Base-by-base conservation (phyloP, 2,888 invertebrate genomes). In the Aspidiotus rigidus region DNA sequence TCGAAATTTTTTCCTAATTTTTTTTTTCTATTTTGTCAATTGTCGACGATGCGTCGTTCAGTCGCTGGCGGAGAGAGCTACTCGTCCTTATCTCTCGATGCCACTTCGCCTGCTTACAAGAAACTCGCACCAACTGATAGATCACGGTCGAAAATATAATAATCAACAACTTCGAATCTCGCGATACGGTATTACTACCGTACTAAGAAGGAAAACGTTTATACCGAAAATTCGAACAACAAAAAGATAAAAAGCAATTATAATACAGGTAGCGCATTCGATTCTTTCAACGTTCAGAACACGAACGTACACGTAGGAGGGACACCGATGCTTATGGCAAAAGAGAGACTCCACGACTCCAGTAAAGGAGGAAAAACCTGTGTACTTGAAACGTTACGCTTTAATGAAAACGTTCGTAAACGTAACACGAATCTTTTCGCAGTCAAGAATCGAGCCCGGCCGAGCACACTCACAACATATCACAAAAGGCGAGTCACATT, bases 211-310 rank as follows among this genome's bases (percentile, higher is more conserved):
- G 28, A 39, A 54, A 64, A 57, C 64, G 64, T 64, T 64, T 57
- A 57, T 28, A 28, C 28, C 28, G 28, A 28, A n/a, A 28, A 28
- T 28, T 28, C 57, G 56, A 64, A 56, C 57, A 56, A 56, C 56
- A 55, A 54, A 55, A 57, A 64, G 64, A 40, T 64, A 54, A 64
- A 28, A 28, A 64, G 64, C 57, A 64, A 57, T 56, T 57, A 28
- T 28, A 28, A 28, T 28, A 56, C 57, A 57, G 66, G 57, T 66
- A 57, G 66, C 57, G 28, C 66, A 49, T 66, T 66, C 66, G 55
- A 42, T 64, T 64, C 64, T 17, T 64, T 54, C 17, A 64, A 64
- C 64, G 64, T 64, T 54, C 28, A 28, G 64, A 39, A 62, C 41
- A 49, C 44, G 16, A 16, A 28, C 40, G 57, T 49, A 49, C 49